phyloP scores from a whole-genome alignment of 2,113 vertebrate genomes.

The Erythrocercus mccallii region DNA sequence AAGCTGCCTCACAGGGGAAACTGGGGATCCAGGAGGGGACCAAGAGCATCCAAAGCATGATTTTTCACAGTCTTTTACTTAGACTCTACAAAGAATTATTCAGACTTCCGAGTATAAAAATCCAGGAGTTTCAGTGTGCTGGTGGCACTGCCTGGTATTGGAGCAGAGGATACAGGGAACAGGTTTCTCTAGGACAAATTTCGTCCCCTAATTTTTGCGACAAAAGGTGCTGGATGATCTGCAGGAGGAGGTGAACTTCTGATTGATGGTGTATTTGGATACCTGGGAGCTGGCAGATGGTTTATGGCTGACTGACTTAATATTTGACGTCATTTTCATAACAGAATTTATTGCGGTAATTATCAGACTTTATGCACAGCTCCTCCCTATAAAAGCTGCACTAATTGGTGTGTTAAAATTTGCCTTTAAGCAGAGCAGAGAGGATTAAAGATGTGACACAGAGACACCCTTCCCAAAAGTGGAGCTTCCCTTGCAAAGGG shows the following conservation, averaged over 20 bases:
- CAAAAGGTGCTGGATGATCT: neutral
- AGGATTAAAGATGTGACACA: neutral
- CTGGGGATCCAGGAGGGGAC: neutral
- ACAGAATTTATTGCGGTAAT: constrained; percentile 12
- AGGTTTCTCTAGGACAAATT: neutral
- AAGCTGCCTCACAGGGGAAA: neutral
- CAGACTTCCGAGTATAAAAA: neutral
- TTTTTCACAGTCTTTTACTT: neutral
- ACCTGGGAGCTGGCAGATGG: neutral
- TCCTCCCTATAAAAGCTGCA: neutral
- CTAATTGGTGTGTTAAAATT: neutral
- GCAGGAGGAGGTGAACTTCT: neutral
- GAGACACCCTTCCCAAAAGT: neutral
- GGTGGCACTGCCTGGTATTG: neutral
- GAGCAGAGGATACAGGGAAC: neutral
- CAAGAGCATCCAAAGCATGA: neutral
- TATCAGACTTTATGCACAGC: neutral
- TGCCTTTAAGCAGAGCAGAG: neutral
- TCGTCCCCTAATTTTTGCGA: neutral
- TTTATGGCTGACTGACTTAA: neutral
- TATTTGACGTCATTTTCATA: neutral
- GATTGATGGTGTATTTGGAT: neutral
- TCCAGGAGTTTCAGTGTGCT: neutral
- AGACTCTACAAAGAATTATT: neutral
- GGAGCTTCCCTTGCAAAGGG: neutral